A percentile compares a stretch with the other conserved stretches of the same genome.
Conservation (phyloP, 2,113 vertebrate species). For the Parus major region DNA sequence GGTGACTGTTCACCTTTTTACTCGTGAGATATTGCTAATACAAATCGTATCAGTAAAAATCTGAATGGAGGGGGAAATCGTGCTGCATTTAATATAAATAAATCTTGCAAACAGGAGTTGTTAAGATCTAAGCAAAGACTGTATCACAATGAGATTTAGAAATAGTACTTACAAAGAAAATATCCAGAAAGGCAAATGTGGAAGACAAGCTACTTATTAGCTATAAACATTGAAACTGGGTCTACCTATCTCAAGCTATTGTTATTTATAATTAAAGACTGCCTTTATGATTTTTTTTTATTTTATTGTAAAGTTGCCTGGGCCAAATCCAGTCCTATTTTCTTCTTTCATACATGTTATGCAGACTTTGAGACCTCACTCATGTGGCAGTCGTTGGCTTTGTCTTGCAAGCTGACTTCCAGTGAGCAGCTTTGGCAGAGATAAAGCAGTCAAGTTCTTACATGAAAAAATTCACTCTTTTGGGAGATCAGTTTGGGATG, state of each 20-base stretch:
- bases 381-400: neutral
- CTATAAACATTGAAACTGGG: neutral
- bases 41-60: neutral
- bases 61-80: neutral
- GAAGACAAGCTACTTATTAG: neutral
- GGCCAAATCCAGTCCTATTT: neutral
- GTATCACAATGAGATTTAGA: neutral
- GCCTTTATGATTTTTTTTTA: neutral
- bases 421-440: slow-evolving; percentile 1
- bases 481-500: slow-evolving; percentile 11
- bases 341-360: neutral
- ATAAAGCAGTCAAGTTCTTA: neutral
- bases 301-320: neutral
- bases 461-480: slow-evolving; percentile 8
- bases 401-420: neutral
- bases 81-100: slow-evolving; percentile 1
- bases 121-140: neutral
- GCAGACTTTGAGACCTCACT: neutral
- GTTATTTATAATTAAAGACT: neutral
- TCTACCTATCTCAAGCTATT: neutral
- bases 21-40: neutral
- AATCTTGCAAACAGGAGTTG: neutral
- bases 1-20: neutral
- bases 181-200: neutral
- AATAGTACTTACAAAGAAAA: neutral